Percentiles rank a stretch among this genome's conserved stretches.
Evolutionary conservation across 2,113 vertebrate genomes (phyloP).

Genomic region (Saccopteryx leptura): DNA sequence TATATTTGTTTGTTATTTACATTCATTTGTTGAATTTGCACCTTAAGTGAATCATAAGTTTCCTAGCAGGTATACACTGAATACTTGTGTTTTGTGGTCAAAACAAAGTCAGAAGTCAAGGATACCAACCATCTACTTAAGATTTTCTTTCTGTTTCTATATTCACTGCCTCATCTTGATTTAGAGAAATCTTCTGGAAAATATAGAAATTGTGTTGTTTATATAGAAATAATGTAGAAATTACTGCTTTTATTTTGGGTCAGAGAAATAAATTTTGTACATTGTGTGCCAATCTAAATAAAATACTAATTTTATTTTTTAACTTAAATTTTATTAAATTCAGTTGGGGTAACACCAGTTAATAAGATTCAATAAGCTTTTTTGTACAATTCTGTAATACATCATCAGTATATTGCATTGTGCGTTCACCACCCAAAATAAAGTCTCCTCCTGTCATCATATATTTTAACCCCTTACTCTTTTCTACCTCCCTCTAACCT

Average conservation of each 20-base stretch:
- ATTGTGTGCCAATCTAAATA: slow-evolving; percentile 85
- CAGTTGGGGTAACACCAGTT: not conserved
- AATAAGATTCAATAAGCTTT: not conserved
- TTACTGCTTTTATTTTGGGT: slow-evolving; percentile 83
- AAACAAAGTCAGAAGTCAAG: not conserved
- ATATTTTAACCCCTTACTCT: not conserved
- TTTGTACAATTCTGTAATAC: not conserved
- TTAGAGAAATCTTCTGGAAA: slow-evolving; percentile 61
- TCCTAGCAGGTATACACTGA: slow-evolving; percentile 63
- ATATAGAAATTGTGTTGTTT: slow-evolving; percentile 59
- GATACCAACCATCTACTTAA: not conserved
- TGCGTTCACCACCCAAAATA: not conserved
- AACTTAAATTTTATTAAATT: not conserved
- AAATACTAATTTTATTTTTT: slow-evolving; percentile 85
- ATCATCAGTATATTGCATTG: not conserved
- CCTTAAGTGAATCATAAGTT: not conserved
- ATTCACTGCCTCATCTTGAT: not conserved
- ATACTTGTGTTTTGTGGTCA: slow-evolving; percentile 16
- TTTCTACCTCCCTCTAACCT: not conserved
- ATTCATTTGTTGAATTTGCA: slow-evolving; percentile 77
- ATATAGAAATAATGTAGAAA: slow-evolving; percentile 72
- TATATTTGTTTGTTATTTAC: slow-evolving; percentile 66
- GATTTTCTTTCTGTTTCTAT: not conserved
- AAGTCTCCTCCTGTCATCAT: not conserved
- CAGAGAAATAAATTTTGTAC: slow-evolving; percentile 80